Conservation (phyloP, 2,888 invertebrate species). For the Cantharis rustica region DNA sequence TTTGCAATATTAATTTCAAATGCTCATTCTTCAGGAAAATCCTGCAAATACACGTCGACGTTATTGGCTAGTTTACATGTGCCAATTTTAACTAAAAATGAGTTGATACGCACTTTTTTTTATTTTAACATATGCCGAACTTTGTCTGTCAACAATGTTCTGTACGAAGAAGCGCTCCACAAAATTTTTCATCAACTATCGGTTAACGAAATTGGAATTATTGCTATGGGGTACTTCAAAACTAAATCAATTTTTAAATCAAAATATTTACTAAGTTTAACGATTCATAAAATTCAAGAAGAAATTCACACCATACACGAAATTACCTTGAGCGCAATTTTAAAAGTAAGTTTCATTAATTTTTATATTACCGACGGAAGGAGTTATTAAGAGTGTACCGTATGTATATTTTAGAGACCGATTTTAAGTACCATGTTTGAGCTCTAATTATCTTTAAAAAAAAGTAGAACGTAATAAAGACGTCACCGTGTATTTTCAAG, state of each 20-base stretch:
- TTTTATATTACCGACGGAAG: background rate
- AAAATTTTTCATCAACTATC: slow-evolving; percentile 61
- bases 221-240: slow-evolving; percentile 76
- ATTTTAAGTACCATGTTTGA: too few species aligned
- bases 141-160: slow-evolving; percentile 62
- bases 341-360: slow-evolving; percentile 58
- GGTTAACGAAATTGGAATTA: slow-evolving; percentile 72
- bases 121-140: slow-evolving; percentile 66
- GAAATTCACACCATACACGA: slow-evolving; percentile 64
- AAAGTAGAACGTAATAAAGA: too few species aligned
- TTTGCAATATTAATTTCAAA: background rate
- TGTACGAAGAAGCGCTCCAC: slow-evolving; percentile 65
- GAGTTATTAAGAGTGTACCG: background rate
- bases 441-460: too few species aligned
- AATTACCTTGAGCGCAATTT: slow-evolving; percentile 67
- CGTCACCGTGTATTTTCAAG: too few species aligned
- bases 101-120: slow-evolving; percentile 72
- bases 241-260: slow-evolving; percentile 66
- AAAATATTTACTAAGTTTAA: slow-evolving; percentile 56
- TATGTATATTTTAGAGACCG: too few species aligned
- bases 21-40: slow-evolving; percentile 11
- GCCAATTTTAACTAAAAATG: slow-evolving; percentile 58
- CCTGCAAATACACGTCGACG: slow-evolving; percentile 1
- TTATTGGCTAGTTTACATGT: background rate
- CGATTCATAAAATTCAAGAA: slow-evolving; percentile 56